Base-by-base conservation (phyloP, 2,888 invertebrate genomes). In the Phengaris arion region DNA sequence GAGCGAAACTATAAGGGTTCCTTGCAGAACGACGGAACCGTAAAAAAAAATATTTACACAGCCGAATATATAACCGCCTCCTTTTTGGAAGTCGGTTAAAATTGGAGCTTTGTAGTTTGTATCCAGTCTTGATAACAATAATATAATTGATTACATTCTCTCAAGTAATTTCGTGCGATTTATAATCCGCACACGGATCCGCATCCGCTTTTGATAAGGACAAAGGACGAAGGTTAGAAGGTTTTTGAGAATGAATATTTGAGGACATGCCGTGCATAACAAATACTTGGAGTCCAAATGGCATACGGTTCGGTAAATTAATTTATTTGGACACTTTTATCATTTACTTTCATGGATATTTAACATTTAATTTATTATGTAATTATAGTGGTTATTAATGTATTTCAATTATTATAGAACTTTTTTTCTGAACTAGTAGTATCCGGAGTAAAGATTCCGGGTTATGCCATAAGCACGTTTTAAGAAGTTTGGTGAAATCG, bases 211-310 rank as follows among this genome's bases (percentile, higher is more conserved):
- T 64, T 35, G 64, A 64, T 64, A 45, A 64, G 64, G 35, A 64
- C 64, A 64, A 64, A 64, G 64, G 22, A 12, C 35, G 64, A 64
- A 64, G 64, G 64, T 64, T 64, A 35, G 35, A 64, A 64, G 35
- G 22, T 64, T 64, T 64, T 64, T 64, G 64, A 64, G 64, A 35
- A 64, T 45, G 64, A 64, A 64, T 35, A 64, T 64, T 64, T 64
- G 13, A 22, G 64, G 64, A 0, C 35, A 64, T 4, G 64, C 12
- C 64, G 10, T 64, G 64, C 5, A 64, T 64, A 64, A 64, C 15
- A 64, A 64, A 12, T 15, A 64, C 22, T 35, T 52, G 6, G 10
- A 52, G 52, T 52, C 10, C 64, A 6, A 64, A 64, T 6, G 64
- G 35, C 64, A 64, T 35, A 64, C 1, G 64, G 64, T 35, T 12